Percentiles rank a stretch among this genome's conserved stretches.
Evolutionary conservation across 2,113 vertebrate genomes (phyloP).

Genomic region (Acanthochromis polyacanthus): DNA sequence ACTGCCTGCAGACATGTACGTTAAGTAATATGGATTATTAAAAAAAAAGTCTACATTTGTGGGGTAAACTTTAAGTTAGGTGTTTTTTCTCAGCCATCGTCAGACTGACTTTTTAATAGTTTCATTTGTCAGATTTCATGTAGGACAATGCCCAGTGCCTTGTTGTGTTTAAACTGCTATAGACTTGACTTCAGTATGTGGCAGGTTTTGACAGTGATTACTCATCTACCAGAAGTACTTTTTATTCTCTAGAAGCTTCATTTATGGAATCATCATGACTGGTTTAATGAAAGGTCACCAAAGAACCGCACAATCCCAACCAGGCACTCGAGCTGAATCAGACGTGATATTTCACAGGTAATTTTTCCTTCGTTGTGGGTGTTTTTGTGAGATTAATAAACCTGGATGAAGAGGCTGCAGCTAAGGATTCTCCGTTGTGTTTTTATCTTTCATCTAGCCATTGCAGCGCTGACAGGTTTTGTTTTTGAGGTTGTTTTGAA

Average conservation of each 20-base stretch:
- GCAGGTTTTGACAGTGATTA: neutral
- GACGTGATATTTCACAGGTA: neutral
- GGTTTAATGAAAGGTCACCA: slow-evolving; percentile 25
- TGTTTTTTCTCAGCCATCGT: too few species aligned
- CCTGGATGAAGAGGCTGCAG: neutral
- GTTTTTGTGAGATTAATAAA: slow-evolving; percentile 16
- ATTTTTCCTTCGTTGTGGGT: neutral
- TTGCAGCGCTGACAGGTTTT: slow-evolving; percentile 29
- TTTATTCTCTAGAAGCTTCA: neutral
- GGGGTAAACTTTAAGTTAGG: too few species aligned
- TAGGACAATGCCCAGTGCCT: too few species aligned
- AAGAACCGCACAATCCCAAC: neutral
- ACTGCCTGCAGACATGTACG: too few species aligned
- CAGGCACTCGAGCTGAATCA: neutral
- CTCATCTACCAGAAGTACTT: too few species aligned
- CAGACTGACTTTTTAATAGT: too few species aligned
- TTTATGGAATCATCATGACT: slow-evolving; percentile 5
- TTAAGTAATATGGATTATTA: too few species aligned
- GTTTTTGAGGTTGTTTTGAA: slow-evolving; percentile 23
- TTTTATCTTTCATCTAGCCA: neutral
- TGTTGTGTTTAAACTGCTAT: too few species aligned
- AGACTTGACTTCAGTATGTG: too few species aligned
- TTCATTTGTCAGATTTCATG: too few species aligned
- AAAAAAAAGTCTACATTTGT: too few species aligned
- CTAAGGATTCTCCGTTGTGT: slow-evolving; percentile 16